Evolutionary conservation across 2,888 invertebrate genomes (phyloP), one percentile per base, ranked within the genome.

Genomic region (Pharmacophagus antenor): DNA sequence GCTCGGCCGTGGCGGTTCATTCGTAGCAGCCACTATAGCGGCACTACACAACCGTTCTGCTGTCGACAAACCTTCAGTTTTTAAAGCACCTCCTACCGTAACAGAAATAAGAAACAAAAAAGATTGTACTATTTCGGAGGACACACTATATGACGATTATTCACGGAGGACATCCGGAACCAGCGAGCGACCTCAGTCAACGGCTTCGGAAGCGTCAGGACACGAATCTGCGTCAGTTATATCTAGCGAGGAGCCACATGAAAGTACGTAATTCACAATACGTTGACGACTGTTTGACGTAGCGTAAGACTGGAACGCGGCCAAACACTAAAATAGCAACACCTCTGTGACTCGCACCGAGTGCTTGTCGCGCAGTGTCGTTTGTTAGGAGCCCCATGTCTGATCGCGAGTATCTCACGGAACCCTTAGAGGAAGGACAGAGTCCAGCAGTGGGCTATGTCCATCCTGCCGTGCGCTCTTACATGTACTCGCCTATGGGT

Each of bases 1-100:
- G 86, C 80, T 85, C 84, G 85, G 90, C 83, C 89, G 91, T 78
- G 89, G 85, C 80, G 91, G 91, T 79, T 90, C 92, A 75, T 87
- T 93, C 67, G 93, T 93, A 64, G 93, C 93, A 63, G 92, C 93
- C 77, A 86, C 88, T 77, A 88, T 86, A 75, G 89, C 87, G 68
- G 83, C 84, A 70, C 80, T 87, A 71, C 85, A 87, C 85, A 85
- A 84, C 75, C 88, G 88, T 63, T 74, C 81, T 67, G 77, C 78
- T 66, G 78, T 72, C 67, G 80, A 79, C 64, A 86, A 88, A 74
- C 68, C 75, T 69, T 80, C 76, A 62, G 64, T 77, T 69, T 65
- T 77, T 74, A 85, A 84, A 77, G 68, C 79, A 70, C 83, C 80
- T 65, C 72, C 76, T 70, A 70, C 76, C 67, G 69, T 73, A 68